Conservation (phyloP, 2,113 vertebrate species). For the Nothoprocta perdicaria region DNA sequence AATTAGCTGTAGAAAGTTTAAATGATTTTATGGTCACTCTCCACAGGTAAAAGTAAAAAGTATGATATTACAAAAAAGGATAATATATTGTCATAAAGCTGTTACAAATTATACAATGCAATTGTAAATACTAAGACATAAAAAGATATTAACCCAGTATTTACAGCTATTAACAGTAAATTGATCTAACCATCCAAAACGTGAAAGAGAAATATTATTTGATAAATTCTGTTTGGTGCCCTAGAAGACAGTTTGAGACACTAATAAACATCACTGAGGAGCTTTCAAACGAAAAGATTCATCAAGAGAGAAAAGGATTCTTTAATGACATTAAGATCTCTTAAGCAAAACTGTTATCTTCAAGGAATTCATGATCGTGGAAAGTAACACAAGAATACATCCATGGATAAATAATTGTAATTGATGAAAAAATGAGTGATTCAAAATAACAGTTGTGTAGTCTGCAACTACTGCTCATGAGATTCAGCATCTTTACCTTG, state of each 20-base stretch:
- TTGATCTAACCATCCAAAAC: background rate
- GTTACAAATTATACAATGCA: background rate
- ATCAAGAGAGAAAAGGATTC: background rate
- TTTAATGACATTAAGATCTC: background rate
- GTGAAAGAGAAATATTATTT: background rate
- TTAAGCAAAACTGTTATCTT: background rate
- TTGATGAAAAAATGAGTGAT: background rate
- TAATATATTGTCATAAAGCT: background rate
- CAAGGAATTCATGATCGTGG: background rate
- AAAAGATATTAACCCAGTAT: background rate
- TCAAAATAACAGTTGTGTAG: accelerated
- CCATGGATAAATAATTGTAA: no score
- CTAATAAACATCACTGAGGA: background rate
- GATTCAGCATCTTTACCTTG: background rate
- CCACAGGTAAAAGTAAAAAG: background rate
- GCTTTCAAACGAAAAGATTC: background rate
- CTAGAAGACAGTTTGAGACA: accelerated
- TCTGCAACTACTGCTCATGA: background rate
- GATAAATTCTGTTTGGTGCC: background rate
- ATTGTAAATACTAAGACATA: background rate
- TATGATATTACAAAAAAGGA: background rate
- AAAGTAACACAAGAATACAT: background rate
- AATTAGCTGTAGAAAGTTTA: background rate
- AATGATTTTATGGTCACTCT: background rate
- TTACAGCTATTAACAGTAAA: background rate